These are phyloP conservation scores for Aplodontia rufa DNA, from an alignment of 2,113 vertebrate genomes.

Conservation along the genomic window DNA sequence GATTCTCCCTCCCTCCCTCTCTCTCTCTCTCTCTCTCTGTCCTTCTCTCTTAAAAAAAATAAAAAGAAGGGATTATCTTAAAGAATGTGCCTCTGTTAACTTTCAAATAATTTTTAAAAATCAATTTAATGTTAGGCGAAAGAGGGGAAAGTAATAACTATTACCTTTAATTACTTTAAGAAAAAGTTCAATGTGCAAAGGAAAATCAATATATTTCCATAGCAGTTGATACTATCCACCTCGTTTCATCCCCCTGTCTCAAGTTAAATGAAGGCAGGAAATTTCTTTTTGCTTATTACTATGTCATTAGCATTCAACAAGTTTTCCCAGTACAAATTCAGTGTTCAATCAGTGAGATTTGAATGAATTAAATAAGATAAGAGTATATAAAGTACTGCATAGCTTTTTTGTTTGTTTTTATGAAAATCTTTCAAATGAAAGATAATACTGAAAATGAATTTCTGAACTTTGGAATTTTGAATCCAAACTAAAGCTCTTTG, in stretches of 20 bases:
- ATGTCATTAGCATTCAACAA: not conserved
- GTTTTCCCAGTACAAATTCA: not conserved
- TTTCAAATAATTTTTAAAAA: not conserved
- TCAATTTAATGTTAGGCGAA: not conserved
- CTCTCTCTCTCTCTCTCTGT: no score
- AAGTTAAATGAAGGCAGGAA: not conserved
- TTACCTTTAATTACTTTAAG: not conserved
- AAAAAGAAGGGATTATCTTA: not conserved
- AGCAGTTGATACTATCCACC: not conserved
- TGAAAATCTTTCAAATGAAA: not conserved
- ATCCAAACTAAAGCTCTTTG: not conserved
- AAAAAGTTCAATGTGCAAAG: not conserved
- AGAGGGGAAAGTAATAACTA: not conserved
- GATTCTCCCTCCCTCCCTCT: no score
- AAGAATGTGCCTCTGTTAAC: not conserved
- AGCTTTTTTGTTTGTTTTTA: not conserved
- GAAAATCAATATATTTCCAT: not conserved
- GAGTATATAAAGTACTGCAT: not conserved
- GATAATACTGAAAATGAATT: not conserved
- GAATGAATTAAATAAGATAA: not conserved
- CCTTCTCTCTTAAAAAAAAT: no score
- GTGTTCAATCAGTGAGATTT: not conserved
- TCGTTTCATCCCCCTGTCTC: not conserved
- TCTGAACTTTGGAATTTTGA: not conserved
- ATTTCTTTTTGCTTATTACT: not conserved